Base-by-base conservation (phyloP, 2,888 invertebrate genomes). In the Pediacus dermestoides region DNA sequence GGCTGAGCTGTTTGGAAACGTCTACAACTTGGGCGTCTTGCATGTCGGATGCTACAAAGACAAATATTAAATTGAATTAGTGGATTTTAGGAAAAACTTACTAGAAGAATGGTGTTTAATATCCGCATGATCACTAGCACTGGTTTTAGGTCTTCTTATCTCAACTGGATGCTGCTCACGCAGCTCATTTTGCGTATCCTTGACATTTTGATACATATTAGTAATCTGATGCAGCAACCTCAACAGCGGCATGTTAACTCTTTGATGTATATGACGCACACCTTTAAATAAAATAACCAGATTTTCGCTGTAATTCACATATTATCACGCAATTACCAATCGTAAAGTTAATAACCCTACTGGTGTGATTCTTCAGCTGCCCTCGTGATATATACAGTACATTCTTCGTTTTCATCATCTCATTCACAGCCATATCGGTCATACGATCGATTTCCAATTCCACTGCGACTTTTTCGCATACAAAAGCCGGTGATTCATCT, bases 141-240 rank as follows among this genome's bases (percentile, higher is more conserved):
- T 67, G 0, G 67, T 68, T 53, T 69, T 69, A 2, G 67, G 58
- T 56, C 57, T 63, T 44, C 63, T 64, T 48, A 64, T 66, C 58
- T 68, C 68, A 1, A 63, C 62, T 0, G 75, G 72, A 33, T 75
- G 78, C 50, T 87, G 85, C 53, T 86, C 86, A 51, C 88, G 83
- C 41, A 95, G 74, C 60, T 94, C 94, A 53, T 85, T 83, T 63
- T 92, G 90, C 0, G 94, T 94, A 63, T 94, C 92, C 63, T 92
- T 90, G 1, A 95, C 92, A 66, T 94, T 95, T 70, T 93, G 92
- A 70, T 94, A 93, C 93, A 96, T 94, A 61, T 92, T 94, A 59
- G 88, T 89, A 61, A 96, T 94, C 73, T 96, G 96, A 71, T 96
- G 94, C 40, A 95, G 74, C 34, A 96, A 76, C 33, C 96, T 74